Evolutionary conservation across 2,113 vertebrate species (phyloP).

Genomic region (Cyanoramphus novaezelandiae): DNA sequence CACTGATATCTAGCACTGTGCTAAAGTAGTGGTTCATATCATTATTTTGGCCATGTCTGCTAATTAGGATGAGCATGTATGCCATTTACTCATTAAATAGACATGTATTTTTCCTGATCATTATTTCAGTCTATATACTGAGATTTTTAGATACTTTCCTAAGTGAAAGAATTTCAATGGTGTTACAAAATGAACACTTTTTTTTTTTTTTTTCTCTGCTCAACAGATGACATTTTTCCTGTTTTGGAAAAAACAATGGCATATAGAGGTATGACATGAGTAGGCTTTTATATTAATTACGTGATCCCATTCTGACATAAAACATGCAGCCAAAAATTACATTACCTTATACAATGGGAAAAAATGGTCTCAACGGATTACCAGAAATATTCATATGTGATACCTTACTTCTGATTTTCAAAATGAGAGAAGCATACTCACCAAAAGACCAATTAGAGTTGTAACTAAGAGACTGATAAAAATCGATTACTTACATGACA

Average conservation of each 20-base stretch:
- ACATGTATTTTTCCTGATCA: neutral
- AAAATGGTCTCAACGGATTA: neutral
- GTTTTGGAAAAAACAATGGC: neutral
- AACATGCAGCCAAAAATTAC: neutral
- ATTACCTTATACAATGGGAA: neutral
- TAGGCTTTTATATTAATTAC: neutral
- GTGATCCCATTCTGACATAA: neutral
- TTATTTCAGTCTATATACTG: neutral
- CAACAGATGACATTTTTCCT: neutral
- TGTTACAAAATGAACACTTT: neutral
- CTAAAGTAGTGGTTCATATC: neutral
- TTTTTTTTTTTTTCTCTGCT: neutral
- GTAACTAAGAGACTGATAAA: neutral
- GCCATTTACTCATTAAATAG: neutral
- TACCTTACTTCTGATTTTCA: neutral
- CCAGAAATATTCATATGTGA: neutral
- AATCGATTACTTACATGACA: neutral
- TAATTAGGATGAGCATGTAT: neutral
- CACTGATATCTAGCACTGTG: neutral
- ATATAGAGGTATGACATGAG: neutral
- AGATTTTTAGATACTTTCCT: neutral
- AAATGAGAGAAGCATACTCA: neutral
- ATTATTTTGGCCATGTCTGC: neutral
- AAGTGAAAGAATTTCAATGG: neutral
- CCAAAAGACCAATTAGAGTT: neutral